phyloP scores from a whole-genome alignment of 2,888 invertebrate genomes.

The Cryptocephalus primarius region DNA sequence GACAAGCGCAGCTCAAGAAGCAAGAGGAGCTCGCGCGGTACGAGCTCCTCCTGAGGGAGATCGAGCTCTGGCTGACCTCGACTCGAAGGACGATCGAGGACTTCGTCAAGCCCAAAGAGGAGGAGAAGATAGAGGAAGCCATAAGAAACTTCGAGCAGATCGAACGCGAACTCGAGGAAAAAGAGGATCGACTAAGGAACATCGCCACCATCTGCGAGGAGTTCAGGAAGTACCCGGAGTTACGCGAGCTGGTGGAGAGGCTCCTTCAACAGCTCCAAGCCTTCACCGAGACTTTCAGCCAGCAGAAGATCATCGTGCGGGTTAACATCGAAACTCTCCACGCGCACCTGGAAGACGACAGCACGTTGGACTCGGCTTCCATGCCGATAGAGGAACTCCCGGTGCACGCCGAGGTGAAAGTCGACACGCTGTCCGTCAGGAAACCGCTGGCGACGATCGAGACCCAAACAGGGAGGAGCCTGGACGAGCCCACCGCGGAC shows the following conservation, averaged over 20 bases:
- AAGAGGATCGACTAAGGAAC: slow-evolving; percentile 40
- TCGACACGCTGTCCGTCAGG: slow-evolving; percentile 14
- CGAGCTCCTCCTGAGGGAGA: slow-evolving; percentile 41
- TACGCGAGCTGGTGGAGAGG: slow-evolving; percentile 36
- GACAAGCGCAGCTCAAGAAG: slow-evolving; percentile 41
- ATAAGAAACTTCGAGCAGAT: slow-evolving; percentile 29
- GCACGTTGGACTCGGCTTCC: slow-evolving; percentile 55
- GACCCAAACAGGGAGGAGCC: slow-evolving; percentile 58
- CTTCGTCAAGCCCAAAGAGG: slow-evolving; percentile 15
- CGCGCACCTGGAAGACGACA: slow-evolving; percentile 40
- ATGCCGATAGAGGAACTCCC: slow-evolving; percentile 59
- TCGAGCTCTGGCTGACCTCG: slow-evolving; percentile 44
- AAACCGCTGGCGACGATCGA: slow-evolving; percentile 40
- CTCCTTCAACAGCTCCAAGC: slow-evolving; percentile 46
- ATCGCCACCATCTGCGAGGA: slow-evolving; percentile 39
- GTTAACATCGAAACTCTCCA: slow-evolving; percentile 47
- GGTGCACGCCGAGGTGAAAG: slow-evolving; percentile 21
- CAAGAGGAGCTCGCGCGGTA: slow-evolving; percentile 45
- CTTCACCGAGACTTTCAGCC: slow-evolving; percentile 46
- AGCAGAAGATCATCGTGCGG: slow-evolving; percentile 51
- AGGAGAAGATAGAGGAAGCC: slow-evolving; percentile 26
- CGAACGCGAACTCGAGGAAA: slow-evolving; percentile 34
- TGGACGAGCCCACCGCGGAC: slow-evolving; percentile 42
- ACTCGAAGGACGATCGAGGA: slow-evolving; percentile 29
- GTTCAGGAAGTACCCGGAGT: slow-evolving; percentile 39